A percentile compares a stretch with the other conserved stretches of the same genome.
Evolutionary conservation across 2,797 vertebrate species (phyloP).

Genomic region (Alexandromys oeconomus): DNA sequence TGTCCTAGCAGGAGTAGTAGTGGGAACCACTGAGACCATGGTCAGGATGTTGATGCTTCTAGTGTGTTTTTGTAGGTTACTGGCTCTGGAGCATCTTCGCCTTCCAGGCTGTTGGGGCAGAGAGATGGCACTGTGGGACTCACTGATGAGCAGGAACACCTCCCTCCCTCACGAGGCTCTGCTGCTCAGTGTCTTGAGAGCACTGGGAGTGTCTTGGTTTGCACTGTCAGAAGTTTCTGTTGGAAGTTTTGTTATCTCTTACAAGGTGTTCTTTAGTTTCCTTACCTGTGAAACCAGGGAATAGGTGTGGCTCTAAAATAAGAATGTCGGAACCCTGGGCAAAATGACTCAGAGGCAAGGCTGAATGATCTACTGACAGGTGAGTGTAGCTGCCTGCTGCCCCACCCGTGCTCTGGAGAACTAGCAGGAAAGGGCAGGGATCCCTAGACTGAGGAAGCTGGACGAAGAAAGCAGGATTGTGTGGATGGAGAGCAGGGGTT

Average conservation of each 20-base stretch:
- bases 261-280: conserved; percentile 64
- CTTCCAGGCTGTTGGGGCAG: neutral
- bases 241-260: conserved; percentile 72
- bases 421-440: neutral
- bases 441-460: neutral
- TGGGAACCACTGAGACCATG: neutral
- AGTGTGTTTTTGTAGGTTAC: conserved; percentile 1
- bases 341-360: conserved; percentile 48
- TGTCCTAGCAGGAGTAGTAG: neutral
- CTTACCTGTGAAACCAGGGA: conserved; percentile 68
- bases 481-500: neutral
- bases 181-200: conserved; percentile 48
- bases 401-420: neutral
- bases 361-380: conserved; percentile 25
- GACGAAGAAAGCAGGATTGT: neutral
- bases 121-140: neutral
- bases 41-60: conserved; percentile 29
- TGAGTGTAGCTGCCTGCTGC: conserved; percentile 32
- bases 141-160: neutral
- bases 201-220: conserved; percentile 35
- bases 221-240: conserved; percentile 61
- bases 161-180: neutral
- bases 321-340: conserved; percentile 48
- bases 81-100: conserved; percentile 6
- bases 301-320: conserved; percentile 68